Evolutionary conservation across 2,113 vertebrate species (phyloP).

Genomic region (Brachyhypopomus occidentalis): DNA sequence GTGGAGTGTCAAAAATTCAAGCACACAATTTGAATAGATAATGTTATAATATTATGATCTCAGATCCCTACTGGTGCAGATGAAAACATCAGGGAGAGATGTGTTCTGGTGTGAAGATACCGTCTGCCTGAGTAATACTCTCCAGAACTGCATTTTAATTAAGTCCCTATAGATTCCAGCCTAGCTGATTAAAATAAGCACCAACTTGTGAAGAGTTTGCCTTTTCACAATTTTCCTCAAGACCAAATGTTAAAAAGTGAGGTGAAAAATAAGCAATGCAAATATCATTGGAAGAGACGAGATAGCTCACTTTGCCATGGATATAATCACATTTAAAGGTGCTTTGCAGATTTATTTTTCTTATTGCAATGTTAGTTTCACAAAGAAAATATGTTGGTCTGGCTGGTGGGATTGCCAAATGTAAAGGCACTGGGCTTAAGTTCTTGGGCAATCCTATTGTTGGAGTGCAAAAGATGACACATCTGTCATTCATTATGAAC

Average conservation of each 20-base stretch:
- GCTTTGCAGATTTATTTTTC: constrained; percentile 35
- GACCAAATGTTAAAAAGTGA: constrained; percentile 39
- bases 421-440: constrained; percentile 52
- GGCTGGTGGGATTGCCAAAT: constrained; percentile 17
- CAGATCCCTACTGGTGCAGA: constrained; percentile 49
- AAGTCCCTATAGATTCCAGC: constrained; percentile 72
- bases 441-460: constrained; percentile 33
- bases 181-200: constrained; percentile 74
- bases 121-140: constrained; percentile 60
- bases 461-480: constrained; percentile 61
- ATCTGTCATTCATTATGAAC: constrained; percentile 64
- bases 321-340: constrained; percentile 50
- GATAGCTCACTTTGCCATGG: not conserved
- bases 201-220: constrained; percentile 59
- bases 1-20: constrained; percentile 39
- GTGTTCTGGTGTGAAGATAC: constrained; percentile 60
- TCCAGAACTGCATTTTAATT: constrained; percentile 75
- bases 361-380: constrained; percentile 44
- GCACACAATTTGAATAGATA: constrained; percentile 49
- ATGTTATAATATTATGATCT: constrained; percentile 52
- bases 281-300: constrained; percentile 39
- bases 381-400: constrained; percentile 38
- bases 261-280: constrained; percentile 49
- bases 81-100: constrained; percentile 55
- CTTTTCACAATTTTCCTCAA: constrained; percentile 23